These are phyloP conservation scores for Hymenopus coronatus DNA, from an alignment of 2,888 invertebrate genomes.

Conservation along the genomic window DNA sequence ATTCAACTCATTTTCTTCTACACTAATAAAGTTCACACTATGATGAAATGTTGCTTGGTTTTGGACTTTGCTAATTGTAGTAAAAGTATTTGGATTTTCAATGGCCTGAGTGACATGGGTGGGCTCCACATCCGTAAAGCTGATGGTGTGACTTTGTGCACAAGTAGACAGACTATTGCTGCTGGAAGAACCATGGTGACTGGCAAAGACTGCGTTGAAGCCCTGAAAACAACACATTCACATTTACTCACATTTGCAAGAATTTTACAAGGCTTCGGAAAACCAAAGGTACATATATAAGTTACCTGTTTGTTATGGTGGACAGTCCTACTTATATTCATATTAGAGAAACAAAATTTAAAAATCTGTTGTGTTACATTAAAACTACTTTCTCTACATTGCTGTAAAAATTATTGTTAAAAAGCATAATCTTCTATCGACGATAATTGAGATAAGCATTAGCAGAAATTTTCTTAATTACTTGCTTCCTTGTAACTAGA, in stretches of 20 bases:
- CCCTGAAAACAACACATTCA: constrained; percentile 31
- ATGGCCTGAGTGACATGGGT: constrained; percentile 35
- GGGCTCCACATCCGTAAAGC: constrained; percentile 29
- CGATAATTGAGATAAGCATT: too few relatives aligned
- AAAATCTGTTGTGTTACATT: too few relatives aligned
- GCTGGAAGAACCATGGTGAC: constrained; percentile 39
- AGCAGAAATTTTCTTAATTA: too few relatives aligned
- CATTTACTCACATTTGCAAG: not conserved
- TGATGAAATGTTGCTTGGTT: constrained; percentile 26
- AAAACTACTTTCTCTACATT: too few relatives aligned
- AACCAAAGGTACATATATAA: too few relatives aligned
- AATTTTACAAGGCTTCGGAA: too few relatives aligned
- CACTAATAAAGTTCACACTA: constrained; percentile 29
- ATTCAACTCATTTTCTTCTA: not conserved
- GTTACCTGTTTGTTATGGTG: too few relatives aligned
- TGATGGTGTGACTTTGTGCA: constrained; percentile 37
- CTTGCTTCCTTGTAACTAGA: too few relatives aligned
- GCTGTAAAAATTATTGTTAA: too few relatives aligned
- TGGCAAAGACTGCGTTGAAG: constrained; percentile 39
- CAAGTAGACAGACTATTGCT: constrained; percentile 38
- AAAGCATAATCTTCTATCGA: too few relatives aligned
- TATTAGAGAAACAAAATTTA: too few relatives aligned
- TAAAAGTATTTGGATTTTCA: constrained; percentile 32
- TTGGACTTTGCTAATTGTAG: constrained; percentile 28
- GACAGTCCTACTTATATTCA: too few relatives aligned